Conservation (phyloP, 2,113 vertebrate species). For the Epinephelus fuscoguttatus region DNA sequence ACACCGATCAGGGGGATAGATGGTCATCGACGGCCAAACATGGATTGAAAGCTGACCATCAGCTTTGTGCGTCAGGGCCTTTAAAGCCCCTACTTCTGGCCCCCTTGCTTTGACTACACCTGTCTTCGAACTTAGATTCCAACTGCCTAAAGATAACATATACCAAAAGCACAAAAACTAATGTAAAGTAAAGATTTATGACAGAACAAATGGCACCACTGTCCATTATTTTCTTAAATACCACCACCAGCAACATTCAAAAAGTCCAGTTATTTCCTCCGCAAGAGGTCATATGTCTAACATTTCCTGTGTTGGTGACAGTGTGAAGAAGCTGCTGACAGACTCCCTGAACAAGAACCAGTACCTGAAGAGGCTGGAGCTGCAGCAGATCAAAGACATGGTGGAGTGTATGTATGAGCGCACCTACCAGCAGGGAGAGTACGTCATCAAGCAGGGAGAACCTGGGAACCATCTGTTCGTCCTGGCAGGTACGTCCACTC, state of each 20-base stretch:
- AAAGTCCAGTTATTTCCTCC: background rate
- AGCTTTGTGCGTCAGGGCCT: no score
- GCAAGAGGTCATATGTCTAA: background rate
- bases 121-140: background rate
- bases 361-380: conserved; percentile 92
- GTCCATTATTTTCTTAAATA: background rate
- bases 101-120: no score
- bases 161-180: background rate
- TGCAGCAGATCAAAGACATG: conserved; percentile 92
- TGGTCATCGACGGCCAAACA: no score
- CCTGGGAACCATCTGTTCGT: conserved; percentile 93
- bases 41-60: no score
- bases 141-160: background rate
- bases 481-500: conserved; percentile 85
- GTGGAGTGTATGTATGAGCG: conserved; percentile 96
- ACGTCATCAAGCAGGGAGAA: conserved; percentile 91
- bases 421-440: conserved; percentile 90
- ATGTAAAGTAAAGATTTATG: background rate
- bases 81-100: no score
- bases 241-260: background rate
- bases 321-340: conserved; percentile 92
- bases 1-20: no score
- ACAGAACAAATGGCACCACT: background rate
- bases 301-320: conserved; percentile 51
- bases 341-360: conserved; percentile 94